phyloP scores from a whole-genome alignment of 2,888 invertebrate genomes.

The Neoitamus cyanurus region DNA sequence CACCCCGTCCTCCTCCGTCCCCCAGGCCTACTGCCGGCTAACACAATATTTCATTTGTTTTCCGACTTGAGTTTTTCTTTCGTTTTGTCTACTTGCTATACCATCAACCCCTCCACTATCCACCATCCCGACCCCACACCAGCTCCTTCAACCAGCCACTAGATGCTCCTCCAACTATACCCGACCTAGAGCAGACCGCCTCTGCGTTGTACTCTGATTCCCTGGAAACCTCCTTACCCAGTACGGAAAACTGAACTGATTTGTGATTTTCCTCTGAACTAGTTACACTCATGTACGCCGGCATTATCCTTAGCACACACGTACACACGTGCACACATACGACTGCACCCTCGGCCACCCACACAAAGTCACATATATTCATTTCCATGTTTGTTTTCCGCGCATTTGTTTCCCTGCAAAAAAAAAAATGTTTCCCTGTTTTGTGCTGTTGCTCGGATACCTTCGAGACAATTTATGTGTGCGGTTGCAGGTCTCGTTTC shows the following conservation, averaged over 20 bases:
- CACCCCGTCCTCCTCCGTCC: background rate
- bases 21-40: background rate
- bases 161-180: background rate
- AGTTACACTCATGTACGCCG: constrained; percentile 6
- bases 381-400: constrained; percentile 8
- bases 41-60: background rate
- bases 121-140: background rate
- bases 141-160: background rate
- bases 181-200: background rate
- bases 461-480: background rate
- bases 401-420: background rate
- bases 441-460: background rate
- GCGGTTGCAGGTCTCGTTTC: constrained; percentile 24
- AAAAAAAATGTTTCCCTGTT: background rate
- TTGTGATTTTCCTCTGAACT: constrained; percentile 38
- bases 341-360: background rate
- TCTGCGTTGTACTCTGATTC: background rate
- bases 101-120: too few species aligned
- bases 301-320: constrained; percentile 3
- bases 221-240: constrained; percentile 13
- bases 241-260: constrained; percentile 29
- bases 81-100: background rate
- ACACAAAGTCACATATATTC: background rate
- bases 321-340: background rate
- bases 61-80: background rate